A percentile compares a stretch with the other conserved stretches of the same genome.
These are phyloP conservation scores for Dolomedes plantarius DNA, from an alignment of 2,888 invertebrate species.

Conservation along the genomic window DNA sequence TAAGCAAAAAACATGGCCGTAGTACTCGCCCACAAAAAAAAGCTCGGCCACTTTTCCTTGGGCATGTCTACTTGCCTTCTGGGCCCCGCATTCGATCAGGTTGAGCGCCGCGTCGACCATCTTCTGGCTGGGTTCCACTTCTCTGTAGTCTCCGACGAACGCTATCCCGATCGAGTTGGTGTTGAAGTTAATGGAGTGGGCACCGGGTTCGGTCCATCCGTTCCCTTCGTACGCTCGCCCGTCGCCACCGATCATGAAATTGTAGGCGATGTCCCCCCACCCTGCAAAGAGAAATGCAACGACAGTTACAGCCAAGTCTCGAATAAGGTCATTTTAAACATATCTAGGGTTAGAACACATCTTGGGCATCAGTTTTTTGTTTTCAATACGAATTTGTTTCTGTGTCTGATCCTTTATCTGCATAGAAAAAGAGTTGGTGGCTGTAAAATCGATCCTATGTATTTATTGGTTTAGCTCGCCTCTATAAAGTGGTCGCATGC, in stretches of 20 bases:
- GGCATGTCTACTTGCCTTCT: conserved; percentile 22
- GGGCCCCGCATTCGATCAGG: conserved; percentile 55
- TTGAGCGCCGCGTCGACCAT: conserved; percentile 44
- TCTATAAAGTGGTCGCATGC: too few relatives aligned
- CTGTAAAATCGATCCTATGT: too few relatives aligned
- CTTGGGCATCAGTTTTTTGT: conserved; percentile 76
- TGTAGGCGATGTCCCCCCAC: conserved; percentile 73
- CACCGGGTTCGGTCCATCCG: conserved; percentile 75
- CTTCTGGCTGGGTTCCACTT: background rate
- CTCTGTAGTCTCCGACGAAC: conserved; percentile 52
- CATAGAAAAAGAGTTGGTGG: too few relatives aligned
- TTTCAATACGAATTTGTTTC: too few relatives aligned
- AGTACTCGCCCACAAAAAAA: too few relatives aligned
- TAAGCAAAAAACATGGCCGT: too few relatives aligned
- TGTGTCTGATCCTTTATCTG: too few relatives aligned
- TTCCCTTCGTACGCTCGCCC: conserved; percentile 75
- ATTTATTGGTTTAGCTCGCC: too few relatives aligned
- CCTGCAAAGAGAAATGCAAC: conserved; percentile 40
- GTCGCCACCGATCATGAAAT: conserved; percentile 75
- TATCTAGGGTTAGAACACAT: too few relatives aligned
- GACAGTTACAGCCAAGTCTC: too few relatives aligned
- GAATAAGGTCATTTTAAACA: too few relatives aligned
- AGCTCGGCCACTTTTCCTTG: too few relatives aligned
- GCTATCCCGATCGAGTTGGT: conserved; percentile 42
- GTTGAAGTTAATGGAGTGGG: conserved; percentile 74